A percentile compares a stretch with the other conserved stretches of the same genome.
Evolutionary conservation across 2,888 invertebrate species (phyloP).

Genomic region (Atethmia centrago): DNA sequence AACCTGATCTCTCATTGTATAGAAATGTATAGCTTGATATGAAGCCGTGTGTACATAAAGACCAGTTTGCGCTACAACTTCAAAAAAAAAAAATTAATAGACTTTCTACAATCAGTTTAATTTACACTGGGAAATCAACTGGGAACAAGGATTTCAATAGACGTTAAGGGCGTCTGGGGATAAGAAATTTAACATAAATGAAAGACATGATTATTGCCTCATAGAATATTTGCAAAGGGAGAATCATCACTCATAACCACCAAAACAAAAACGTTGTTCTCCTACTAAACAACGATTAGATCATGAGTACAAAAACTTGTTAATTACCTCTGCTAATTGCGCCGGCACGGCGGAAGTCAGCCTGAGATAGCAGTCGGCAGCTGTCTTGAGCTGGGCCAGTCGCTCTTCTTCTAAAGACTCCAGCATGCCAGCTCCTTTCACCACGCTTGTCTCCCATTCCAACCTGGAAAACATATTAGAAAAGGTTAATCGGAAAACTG

Average conservation of each 20-base stretch:
- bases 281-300: constrained; percentile 14
- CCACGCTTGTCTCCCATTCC: constrained; percentile 97
- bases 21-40: too few species aligned
- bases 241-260: constrained; percentile 3
- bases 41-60: too few species aligned
- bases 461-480: constrained; percentile 87
- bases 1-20: too few species aligned
- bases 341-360: constrained; percentile 94
- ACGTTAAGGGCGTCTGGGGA: not conserved
- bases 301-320: constrained; percentile 31
- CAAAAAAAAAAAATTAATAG: not conserved
- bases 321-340: constrained; percentile 92
- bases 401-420: constrained; percentile 97
- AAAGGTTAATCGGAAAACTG: not conserved
- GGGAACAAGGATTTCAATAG: not conserved
- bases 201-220: not conserved
- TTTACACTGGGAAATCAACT: not conserved
- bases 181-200: not conserved
- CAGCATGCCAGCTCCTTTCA: constrained; percentile 96
- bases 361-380: constrained; percentile 92
- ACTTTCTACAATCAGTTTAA: too few species aligned
- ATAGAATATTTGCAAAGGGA: constrained; percentile 6
- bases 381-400: constrained; percentile 94
- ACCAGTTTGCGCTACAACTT: not conserved
- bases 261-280: constrained; percentile 20